Percentiles rank a stretch among this genome's conserved stretches.
Conservation (phyloP, 2,797 vertebrate genomes). For the Coregonus ussuriensis region DNA sequence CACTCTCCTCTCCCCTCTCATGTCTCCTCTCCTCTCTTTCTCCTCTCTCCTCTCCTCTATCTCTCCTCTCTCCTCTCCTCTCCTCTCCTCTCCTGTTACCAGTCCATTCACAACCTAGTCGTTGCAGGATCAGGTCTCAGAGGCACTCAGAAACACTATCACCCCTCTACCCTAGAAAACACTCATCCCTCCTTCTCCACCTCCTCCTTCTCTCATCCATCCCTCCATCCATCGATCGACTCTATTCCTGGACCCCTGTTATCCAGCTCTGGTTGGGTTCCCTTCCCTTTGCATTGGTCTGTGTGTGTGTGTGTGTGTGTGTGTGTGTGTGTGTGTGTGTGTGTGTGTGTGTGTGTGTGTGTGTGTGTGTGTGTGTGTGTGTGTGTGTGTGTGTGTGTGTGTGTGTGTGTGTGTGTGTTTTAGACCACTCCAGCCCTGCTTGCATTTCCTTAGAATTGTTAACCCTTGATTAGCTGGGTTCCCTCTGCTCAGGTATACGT, state of each 20-base stretch:
- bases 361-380: no score
- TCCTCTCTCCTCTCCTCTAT: conserved; percentile 55
- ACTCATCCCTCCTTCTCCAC: conserved; percentile 71
- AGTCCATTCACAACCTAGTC: conserved; percentile 76
- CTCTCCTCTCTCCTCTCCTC: conserved; percentile 70
- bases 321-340: no score
- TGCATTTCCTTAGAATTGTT: not conserved
- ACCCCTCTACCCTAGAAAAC: conserved; percentile 86
- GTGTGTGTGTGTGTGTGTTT: not conserved
- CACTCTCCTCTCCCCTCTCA: conserved; percentile 32
- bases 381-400: no score
- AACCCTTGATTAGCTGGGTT: not conserved
- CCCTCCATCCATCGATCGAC: conserved; percentile 86
- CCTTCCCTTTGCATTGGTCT: conserved; percentile 30
- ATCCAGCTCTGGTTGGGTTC: conserved; percentile 70
- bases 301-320: not conserved
- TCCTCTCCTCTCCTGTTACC: conserved; percentile 69
- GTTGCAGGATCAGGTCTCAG: conserved; percentile 84
- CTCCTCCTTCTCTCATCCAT: conserved; percentile 20
- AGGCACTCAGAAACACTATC: conserved; percentile 88
- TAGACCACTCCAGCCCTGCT: not conserved
- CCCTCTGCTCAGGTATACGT: not conserved
- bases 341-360: no score
- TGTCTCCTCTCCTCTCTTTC: conserved; percentile 75
- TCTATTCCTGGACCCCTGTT: conserved; percentile 93